phyloP scores from a whole-genome alignment of 2,797 vertebrate genomes.

The Cossypha dichroa region DNA sequence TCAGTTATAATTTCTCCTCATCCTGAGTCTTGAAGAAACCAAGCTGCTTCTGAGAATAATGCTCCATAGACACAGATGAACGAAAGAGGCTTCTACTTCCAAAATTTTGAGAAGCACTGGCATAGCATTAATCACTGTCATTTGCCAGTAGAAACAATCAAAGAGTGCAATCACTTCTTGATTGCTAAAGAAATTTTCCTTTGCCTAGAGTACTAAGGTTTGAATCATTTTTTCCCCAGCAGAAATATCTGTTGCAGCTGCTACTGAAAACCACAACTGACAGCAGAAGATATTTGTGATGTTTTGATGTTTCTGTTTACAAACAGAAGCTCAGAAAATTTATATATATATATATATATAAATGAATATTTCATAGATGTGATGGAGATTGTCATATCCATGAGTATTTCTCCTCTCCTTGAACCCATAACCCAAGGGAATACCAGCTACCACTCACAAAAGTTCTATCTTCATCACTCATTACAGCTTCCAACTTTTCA shows the following conservation, averaged over 20 bases:
- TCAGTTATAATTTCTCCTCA: constrained; percentile 20
- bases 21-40: constrained; percentile 13
- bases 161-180: constrained; percentile 21
- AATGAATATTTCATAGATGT: neutral
- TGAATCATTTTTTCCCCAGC: neutral
- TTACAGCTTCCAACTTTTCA: neutral
- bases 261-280: neutral
- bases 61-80: constrained; percentile 10
- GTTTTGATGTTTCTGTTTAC: constrained; percentile 23
- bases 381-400: neutral
- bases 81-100: neutral
- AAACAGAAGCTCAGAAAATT: neutral
- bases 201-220: neutral
- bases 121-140: constrained; percentile 11
- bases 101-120: constrained; percentile 8
- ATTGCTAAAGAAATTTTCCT: constrained; percentile 1
- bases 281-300: neutral
- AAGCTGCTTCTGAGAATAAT: neutral
- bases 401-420: neutral
- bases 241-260: constrained; percentile 33
- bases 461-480: neutral
- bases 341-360: too few relatives aligned
- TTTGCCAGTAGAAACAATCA: constrained; percentile 41
- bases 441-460: neutral
- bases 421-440: neutral